Percentiles rank a stretch among this genome's conserved stretches.
phyloP scores from a whole-genome alignment of 1,140 invertebrate species.

The Euura saliciscinereae region DNA sequence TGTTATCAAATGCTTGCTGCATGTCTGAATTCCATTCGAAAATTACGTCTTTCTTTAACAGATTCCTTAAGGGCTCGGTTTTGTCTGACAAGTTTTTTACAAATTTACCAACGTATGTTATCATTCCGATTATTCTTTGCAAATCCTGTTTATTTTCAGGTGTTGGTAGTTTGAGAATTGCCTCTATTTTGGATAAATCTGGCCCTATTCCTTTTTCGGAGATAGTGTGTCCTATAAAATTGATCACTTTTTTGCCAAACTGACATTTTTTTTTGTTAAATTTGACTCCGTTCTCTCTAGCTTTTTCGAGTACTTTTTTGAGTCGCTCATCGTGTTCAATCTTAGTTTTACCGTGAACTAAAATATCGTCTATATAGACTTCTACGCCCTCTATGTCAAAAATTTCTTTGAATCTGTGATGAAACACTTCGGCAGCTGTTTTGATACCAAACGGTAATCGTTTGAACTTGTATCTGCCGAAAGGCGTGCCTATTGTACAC shows the following conservation, averaged over 20 bases:
- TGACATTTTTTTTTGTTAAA: conserved; percentile 37
- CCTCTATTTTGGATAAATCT: conserved; percentile 42
- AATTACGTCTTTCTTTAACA: conserved; percentile 30
- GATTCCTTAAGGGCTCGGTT: conserved; percentile 29
- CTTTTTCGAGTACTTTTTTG: conserved; percentile 27
- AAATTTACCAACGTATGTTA: conserved; percentile 38
- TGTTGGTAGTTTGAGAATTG: conserved; percentile 37
- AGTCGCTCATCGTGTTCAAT: conserved; percentile 34
- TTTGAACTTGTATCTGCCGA: conserved; percentile 31
- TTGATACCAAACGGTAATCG: conserved; percentile 33
- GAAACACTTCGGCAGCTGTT: conserved; percentile 29
- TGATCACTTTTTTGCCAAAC: conserved; percentile 44
- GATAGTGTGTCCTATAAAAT: conserved; percentile 40
- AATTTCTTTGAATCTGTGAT: conserved; percentile 22
- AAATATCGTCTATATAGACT: conserved; percentile 48
- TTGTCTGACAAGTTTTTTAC: conserved; percentile 37
- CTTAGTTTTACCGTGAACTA: conserved; percentile 37
- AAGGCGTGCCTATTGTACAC: conserved; percentile 49
- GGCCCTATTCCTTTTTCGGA: conserved; percentile 27
- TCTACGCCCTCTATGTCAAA: conserved; percentile 35
- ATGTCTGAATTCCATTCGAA: not conserved
- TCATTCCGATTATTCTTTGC: conserved; percentile 36
- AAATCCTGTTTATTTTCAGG: conserved; percentile 41
- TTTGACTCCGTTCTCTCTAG: conserved; percentile 26
- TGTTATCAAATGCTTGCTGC: conserved; percentile 9